Conservation (phyloP, 2,797 vertebrate species). For the Luscinia luscinia region DNA sequence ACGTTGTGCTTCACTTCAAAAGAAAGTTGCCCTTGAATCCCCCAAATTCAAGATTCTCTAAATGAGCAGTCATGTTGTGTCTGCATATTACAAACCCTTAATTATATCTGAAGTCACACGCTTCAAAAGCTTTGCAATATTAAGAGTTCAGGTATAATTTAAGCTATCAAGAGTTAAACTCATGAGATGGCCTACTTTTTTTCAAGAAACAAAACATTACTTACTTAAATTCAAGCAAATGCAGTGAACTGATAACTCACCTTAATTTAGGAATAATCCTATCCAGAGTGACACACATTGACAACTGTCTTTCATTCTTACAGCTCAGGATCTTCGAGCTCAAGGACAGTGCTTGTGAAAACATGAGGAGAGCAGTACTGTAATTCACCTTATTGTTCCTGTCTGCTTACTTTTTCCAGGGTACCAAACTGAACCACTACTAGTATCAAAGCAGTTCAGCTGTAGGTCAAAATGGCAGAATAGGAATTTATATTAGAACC, state of each 20-base stretch:
- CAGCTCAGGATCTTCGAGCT: neutral
- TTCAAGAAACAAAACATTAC: neutral
- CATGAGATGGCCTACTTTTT: neutral
- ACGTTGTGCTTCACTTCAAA: conserved; percentile 43
- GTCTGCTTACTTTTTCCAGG: neutral
- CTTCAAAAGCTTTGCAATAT: conserved; percentile 15
- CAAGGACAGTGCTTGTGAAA: neutral
- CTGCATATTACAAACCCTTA: neutral
- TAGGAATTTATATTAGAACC: neutral
- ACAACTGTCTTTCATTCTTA: neutral
- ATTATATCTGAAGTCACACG: neutral
- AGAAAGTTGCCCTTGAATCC: conserved; percentile 44
- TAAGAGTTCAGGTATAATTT: neutral
- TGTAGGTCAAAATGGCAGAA: neutral
- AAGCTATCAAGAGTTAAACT: conserved; percentile 14
- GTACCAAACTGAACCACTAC: neutral
- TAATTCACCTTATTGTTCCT: neutral
- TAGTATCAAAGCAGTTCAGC: neutral
- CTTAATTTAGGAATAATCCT: neutral
- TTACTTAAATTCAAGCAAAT: neutral
- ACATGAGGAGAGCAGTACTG: neutral
- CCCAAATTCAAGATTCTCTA: conserved; percentile 18
- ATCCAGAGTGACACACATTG: neutral
- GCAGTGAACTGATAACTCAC: neutral
- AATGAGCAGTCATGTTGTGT: neutral